Base-by-base conservation (phyloP, 2,888 invertebrate species). In the Epirrhoe alternata region DNA sequence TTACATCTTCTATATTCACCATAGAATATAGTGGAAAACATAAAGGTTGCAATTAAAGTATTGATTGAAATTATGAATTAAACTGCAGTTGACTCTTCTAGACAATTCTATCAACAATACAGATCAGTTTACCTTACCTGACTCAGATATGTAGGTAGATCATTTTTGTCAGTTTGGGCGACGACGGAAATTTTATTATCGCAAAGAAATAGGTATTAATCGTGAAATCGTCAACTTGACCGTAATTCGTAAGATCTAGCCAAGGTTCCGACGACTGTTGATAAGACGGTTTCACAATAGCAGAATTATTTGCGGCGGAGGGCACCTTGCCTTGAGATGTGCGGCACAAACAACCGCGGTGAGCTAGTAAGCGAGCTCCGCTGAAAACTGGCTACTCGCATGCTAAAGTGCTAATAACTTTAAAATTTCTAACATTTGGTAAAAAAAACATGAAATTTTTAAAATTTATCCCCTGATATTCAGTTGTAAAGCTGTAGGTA, bases 291-390 rank as follows among this genome's bases (percentile, higher is more conserved):
- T 93, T 89, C 93, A 92, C 93, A 93, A 93, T 88, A 91, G 91
- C 89, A 89, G 92, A 92, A 92, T 92, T 93, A 93, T 93, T 93
- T 92, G 93, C 92, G 92, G 90, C 89, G 84, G 82, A 84, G 88
- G 81, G 85, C 77, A 82, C 79, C 78, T 87, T 74, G 87, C 92
- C 92, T 92, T 93, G 92, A 90, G 91, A 91, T 88, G 55, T 51
- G 90, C 86, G 88, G 84, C 85, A 89, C 89, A 90, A 92, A 91
- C 92, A 91, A 91, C 89, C 87, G 81, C 85, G 83, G 84, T 84
- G 76, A 77, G 76, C 84, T 85, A 83, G 84, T 84, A 75, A 78
- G 76, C 84, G 83, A 83, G 83, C 83, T 82, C 82, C 82, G 88
- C 90, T 87, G 89, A 90, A 91, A 90, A 81, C 75, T 77, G 78